Conservation (phyloP, 2,888 invertebrate species). For the Gastrophysa polygoni region DNA sequence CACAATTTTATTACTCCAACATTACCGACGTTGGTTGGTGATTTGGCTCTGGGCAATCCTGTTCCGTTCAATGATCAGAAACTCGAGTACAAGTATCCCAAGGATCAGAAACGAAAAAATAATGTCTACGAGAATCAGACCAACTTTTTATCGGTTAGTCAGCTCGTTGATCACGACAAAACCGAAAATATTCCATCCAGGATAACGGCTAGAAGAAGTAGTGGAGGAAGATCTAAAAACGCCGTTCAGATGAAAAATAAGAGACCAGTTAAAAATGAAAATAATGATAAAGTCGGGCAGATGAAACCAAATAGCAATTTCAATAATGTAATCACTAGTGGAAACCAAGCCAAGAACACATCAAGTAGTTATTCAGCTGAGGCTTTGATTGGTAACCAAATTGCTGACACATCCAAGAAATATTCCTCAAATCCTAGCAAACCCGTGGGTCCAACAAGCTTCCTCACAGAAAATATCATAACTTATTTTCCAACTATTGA, state of each 20-base stretch:
- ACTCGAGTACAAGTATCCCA: conserved; percentile 41
- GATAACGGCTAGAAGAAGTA: conserved; percentile 47
- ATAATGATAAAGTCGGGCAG: conserved; percentile 18
- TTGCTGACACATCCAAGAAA: conserved; percentile 38
- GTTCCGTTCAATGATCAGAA: conserved; percentile 49
- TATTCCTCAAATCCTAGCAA: conserved; percentile 42
- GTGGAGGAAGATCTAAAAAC: conserved; percentile 44
- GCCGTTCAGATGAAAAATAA: conserved; percentile 24
- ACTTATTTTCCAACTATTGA: conserved; percentile 55
- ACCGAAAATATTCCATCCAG: conserved; percentile 42
- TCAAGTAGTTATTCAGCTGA: conserved; percentile 57
- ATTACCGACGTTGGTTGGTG: conserved; percentile 66
- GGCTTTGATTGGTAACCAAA: conserved; percentile 54
- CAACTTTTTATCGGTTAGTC: conserved; percentile 68
- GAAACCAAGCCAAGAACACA: conserved; percentile 43
- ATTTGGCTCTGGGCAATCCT: conserved; percentile 61
- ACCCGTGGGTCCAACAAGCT: conserved; percentile 46
- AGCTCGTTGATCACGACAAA: conserved; percentile 65
- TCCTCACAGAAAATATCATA: conserved; percentile 53
- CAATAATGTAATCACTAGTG: conserved; percentile 39
- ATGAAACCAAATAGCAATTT: conserved; percentile 20
- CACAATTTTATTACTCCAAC: conserved; percentile 61
- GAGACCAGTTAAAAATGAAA: conserved; percentile 25
- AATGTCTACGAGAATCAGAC: conserved; percentile 52
- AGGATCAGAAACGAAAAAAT: conserved; percentile 34